Base-by-base conservation (phyloP, 2,888 invertebrate species). In the Polietes domitor region DNA sequence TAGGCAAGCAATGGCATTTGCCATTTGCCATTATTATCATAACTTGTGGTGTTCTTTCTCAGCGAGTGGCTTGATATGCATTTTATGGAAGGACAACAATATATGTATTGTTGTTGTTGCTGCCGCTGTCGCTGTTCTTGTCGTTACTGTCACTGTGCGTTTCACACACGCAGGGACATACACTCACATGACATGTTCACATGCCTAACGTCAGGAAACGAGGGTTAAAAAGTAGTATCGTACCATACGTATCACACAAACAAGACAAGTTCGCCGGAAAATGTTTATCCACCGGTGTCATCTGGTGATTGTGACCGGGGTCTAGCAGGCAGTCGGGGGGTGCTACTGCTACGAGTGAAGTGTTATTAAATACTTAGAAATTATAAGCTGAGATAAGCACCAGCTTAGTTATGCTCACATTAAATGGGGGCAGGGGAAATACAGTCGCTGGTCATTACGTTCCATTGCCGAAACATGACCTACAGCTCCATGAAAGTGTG, bases 341-440 rank as follows among this genome's bases (percentile, higher is more conserved):
- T n/a, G 17, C 17, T n/a, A 17, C 17, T 61, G 26, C 26, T 32
- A 32, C 4, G 32, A 32, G 32, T 17, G 1, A n/a, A 65, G 9
- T 65, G 24, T 68, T 68, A 68, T 41, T 68, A 68, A 68, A 41
- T 68, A 68, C 19, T 68, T 68, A 68, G 43, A n/a, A 68, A 68
- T 68, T 68, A 68, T 68, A 68, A 68, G 68, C 68, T 24, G 37
- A 43, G 68, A 68, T 68, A 21, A 68, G 41, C 41, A 68, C 43
- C n/a, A 6, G 21, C 61, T 61, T 61, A 55, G 17, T 63, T 63
- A 68, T 43, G 43, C 61, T 61, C 68, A 43, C 68, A 68, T 68
- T 21, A 68, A 68, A 68, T 4, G 26, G 1, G 15, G 15, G 19
- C 5, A 63, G n/a, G 63, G 32, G 9, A 32, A 32, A 32, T 32